phyloP scores from a whole-genome alignment of 2,113 vertebrate genomes.

The Pluvialis apricaria region DNA sequence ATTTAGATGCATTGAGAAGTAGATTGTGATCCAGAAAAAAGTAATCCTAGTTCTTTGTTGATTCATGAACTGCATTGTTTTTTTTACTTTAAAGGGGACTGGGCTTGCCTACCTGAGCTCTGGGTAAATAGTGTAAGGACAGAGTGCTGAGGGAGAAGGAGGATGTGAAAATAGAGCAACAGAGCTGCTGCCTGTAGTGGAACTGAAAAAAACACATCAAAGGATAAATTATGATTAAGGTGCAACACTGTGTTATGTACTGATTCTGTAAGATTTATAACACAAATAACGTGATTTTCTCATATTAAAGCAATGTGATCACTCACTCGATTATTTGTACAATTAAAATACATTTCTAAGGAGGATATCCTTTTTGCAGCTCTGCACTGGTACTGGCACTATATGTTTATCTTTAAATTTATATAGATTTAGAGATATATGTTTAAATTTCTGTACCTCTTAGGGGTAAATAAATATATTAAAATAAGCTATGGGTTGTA shows the following conservation, averaged over 20 bases:
- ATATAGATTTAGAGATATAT: conserved; percentile 30
- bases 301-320: background rate
- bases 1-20: conserved; percentile 1
- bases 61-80: background rate
- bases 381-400: conserved; percentile 25
- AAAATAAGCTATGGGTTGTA: conserved; percentile 81
- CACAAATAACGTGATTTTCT: background rate
- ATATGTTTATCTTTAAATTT: conserved; percentile 59
- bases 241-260: background rate
- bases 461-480: conserved; percentile 95
- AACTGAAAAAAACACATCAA: background rate
- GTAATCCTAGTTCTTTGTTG: background rate
- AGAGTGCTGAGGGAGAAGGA: background rate
- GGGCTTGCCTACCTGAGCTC: background rate
- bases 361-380: background rate
- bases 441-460: conserved; percentile 81
- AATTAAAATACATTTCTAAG: background rate
- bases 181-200: background rate
- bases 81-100: background rate
- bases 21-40: background rate
- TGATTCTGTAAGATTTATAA: background rate
- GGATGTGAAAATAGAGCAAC: background rate
- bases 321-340: background rate
- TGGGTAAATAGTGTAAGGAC: conserved; percentile 26
- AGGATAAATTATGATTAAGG: conserved; percentile 11